Base-by-base conservation (phyloP, 1,140 invertebrate species). In the Solenopsis fugax region DNA sequence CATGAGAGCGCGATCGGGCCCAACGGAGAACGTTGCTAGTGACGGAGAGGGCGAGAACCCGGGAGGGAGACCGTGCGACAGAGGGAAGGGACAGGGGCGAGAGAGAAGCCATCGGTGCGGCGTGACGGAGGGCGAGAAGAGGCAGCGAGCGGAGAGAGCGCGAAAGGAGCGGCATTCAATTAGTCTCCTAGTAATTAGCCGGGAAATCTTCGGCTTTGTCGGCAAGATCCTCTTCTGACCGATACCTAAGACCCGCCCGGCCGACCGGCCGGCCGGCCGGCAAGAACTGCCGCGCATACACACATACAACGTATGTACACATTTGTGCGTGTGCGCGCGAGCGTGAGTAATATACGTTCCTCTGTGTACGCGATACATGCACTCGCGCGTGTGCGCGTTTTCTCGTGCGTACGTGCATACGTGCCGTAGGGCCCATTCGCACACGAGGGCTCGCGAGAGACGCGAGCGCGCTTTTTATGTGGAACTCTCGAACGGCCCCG, bases 161-260 rank as follows among this genome's bases (percentile, higher is more conserved):
- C 75, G 91, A 89, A 89, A 91, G 91, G 92, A 92, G 90, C 93
- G 91, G 94, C 94, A 95, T 95, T 95, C 94, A 95, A 95, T 95
- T 95, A 95, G 95, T 94, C 94, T 93, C 93, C 92, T 93, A 94
- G 95, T 95, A 95, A 95, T 95, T 95, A 95, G 95, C 95, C 93
- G 94, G 95, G 95, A 95, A 95, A 95, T 95, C 94, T 95, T 94
- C 89, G 91, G 94, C 94, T 95, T 95, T 95, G 94, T 95, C 94
- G 94, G 94, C 94, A 80, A 93, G 92, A 93, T 94, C 90, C 92
- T 93, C 92, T 92, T 93, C 89, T 92, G 90, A 92, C 92, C 93
- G 89, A 93, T 93, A 92, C 93, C 69, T 88, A 62, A 87, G 92
- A 88, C 82, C 89, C 72, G 85, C 81, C 89, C 85, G 89, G 52